These are phyloP conservation scores for Coturnix japonica DNA, from an alignment of 2,113 vertebrate genomes.

Conservation along the genomic window DNA sequence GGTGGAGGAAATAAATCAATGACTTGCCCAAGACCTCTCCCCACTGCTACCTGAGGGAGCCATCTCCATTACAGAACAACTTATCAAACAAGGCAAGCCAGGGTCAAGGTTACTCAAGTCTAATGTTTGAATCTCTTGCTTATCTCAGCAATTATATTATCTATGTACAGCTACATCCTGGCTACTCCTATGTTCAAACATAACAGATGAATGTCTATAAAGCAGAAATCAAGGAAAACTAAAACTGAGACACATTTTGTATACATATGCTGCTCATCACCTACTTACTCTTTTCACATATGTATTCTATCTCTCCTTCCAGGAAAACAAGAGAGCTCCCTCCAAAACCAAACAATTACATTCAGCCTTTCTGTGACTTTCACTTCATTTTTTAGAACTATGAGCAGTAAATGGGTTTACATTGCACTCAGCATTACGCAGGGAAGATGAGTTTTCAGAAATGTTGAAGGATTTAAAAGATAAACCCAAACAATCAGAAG, in stretches of 20 bases:
- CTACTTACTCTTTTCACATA: neutral
- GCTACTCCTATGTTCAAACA: neutral
- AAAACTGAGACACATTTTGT: neutral
- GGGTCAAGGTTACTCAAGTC: slow-evolving; percentile 1
- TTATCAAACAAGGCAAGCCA: neutral
- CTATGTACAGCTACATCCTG: neutral
- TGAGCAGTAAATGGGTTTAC: neutral
- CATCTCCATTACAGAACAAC: neutral
- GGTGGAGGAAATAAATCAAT: slow-evolving; percentile 1
- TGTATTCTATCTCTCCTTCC: neutral
- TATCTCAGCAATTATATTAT: neutral
- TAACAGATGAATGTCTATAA: neutral
- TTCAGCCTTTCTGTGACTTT: neutral
- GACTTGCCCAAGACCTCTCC: neutral
- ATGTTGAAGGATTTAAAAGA: neutral
- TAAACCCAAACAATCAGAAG: fast-evolving
- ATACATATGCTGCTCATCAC: neutral
- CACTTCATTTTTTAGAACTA: neutral
- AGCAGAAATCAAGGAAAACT: neutral
- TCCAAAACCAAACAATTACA: neutral
- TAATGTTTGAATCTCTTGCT: neutral
- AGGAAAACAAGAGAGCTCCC: neutral
- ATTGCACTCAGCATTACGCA: neutral
- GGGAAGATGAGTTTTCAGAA: neutral
- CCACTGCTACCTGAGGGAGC: neutral